Evolutionary conservation across 2,888 invertebrate genomes (phyloP), one percentile per base, ranked within the genome.

Genomic region (Caenorhabditis sp.): DNA sequence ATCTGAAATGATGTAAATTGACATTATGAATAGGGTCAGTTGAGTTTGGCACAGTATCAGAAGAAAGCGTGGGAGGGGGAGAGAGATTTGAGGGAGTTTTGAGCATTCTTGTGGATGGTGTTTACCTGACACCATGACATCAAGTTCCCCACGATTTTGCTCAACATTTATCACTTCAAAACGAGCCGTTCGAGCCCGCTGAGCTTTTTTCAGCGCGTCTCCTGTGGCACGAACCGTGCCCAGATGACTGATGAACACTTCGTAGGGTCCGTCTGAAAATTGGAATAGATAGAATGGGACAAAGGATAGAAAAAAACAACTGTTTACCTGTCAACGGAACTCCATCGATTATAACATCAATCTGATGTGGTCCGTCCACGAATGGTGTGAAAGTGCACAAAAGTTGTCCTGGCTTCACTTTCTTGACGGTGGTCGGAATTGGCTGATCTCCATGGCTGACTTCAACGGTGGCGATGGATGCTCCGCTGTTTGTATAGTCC

Each of bases 341-440:
- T 50, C 94, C 94, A 90, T 95, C 95, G 91, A 95, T 95, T 83
- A 93, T 92, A 56, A 96, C 92, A 74, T 94, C 93, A 68, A 97
- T 92, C 84, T 94, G 92, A 90, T 97, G 96, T 2, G 95, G 94
- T 22, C 95, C 94, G 1, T 95, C 94, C 39, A 94, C 91, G 0
- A 93, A 93, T 0, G 96, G 96, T 89, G 95, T 94, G 90, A 95
- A 88, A 1, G 82, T 62, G 63, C 86, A 86, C 15, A 84, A 80
- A 46, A 87, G 78, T 6, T 87, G 77, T 7, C 88, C 88, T n/a
- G 84, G 82, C 58, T 86, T 88, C 15, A 87, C 74, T 63, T 83
- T 80, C 65, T 85, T 85, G 52, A 87, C 82, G 17, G 79, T 66
- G 41, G 61, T 56, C 2, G 81, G 76, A n/a, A 87, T 65, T 24